Evolutionary conservation across 2,797 vertebrate species (phyloP), one percentile per base, ranked within the genome.

Genomic region (Malurus splendens): DNA sequence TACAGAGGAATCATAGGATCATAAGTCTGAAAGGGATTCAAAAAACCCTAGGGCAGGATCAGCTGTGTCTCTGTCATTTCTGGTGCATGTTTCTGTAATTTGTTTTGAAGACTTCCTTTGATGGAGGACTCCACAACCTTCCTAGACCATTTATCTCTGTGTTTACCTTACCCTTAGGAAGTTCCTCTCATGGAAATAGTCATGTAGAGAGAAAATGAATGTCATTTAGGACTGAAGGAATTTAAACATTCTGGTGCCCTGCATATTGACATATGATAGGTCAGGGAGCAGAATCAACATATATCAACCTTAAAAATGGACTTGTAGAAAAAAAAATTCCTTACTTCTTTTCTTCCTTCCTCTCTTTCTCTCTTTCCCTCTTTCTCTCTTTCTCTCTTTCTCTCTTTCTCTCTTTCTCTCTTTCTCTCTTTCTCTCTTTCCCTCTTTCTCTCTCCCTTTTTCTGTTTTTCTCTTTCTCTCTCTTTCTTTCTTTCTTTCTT

Each of bases 21-120:
- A 7, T 75, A 75, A 55, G 59, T 68, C 59, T 90, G 70, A n/a
- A 91, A 91, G 55, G 50, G 44, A 33, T 62, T 74, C 39, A 77
- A 6, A 89, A 89, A 59, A 68, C 36, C 44, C n/a, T 30, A 50
- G 67, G 54, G 61, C 54, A 92, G 41, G 44, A 85, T 89, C 82
- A 84, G 17, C 41, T 51, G n/a, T 68, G 59, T 68, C 57, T 82
- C 57, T 89, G 68, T 68, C 44, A 83, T 75, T 82, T 89, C 75
- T 85, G 52, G 61, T 12, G 2, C 38, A 25, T 54, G 18, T 70
- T 92, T 85, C 65, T 28, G 11, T 62, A 73, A 87, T 74, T 84
- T 78, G 17, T 76, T 90, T 79, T 60, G 76, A 90, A 74, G 39
- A 56, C 18, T 87, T 82, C 27, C 23, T 90, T 89, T 92, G 79